phyloP scores from a whole-genome alignment of 2,797 vertebrate species.

The Coluber constrictor region DNA sequence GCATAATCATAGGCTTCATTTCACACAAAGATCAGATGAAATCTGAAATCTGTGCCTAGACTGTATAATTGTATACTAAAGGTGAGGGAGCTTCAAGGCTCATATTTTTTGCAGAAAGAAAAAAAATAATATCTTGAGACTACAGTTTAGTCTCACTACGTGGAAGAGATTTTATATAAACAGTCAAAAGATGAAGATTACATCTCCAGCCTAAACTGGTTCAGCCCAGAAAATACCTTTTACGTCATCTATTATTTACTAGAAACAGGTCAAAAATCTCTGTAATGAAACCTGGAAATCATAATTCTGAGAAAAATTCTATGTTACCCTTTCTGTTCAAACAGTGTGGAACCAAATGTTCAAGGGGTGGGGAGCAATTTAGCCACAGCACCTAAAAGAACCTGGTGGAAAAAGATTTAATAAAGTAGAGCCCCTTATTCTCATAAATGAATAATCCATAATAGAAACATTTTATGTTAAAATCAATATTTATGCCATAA shows the following conservation, averaged over 20 bases:
- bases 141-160: background rate
- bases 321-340: background rate
- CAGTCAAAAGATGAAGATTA: background rate
- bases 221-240: background rate
- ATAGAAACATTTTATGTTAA: background rate
- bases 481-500: background rate
- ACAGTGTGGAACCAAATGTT: background rate
- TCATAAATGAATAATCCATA: background rate
- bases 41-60: background rate
- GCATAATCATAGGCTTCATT: background rate
- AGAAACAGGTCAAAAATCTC: background rate
- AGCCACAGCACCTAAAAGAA: background rate
- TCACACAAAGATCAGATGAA: background rate
- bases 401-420: background rate
- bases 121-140: background rate
- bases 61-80: background rate
- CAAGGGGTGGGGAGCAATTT: background rate
- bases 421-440: background rate
- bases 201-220: background rate
- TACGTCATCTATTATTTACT: background rate
- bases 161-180: background rate
- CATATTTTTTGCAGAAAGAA: background rate
- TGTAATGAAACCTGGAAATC: background rate
- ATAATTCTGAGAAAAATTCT: background rate
- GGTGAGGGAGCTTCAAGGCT: background rate